Evolutionary conservation across 2,797 vertebrate genomes (phyloP), one percentile per base, ranked within the genome.

Genomic region (Microchirus variegatus): DNA sequence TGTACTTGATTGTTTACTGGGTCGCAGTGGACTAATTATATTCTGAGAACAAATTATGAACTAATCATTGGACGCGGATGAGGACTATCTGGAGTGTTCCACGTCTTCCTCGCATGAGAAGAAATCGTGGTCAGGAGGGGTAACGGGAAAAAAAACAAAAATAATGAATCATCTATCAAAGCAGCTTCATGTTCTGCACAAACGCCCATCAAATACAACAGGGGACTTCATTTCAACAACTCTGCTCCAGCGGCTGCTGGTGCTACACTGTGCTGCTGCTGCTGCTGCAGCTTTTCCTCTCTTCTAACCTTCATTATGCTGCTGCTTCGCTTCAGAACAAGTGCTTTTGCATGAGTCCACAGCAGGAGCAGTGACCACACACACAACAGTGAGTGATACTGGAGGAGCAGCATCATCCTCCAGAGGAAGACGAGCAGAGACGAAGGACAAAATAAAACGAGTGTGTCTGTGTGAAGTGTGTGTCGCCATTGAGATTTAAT

Each of bases 31-130:
- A 89, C 87, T 91, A 92, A 93, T 92, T 91, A 86, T 80, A 88
- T 89, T 88, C 85, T 79, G 75, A 91, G 90, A 93, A 91, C 89
- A 89, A 91, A 92, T 93, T 87, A 90, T 88, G 83, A 67, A 80
- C 83, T 91, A 91, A 92, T 91, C 85, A 84, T 89, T 89, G 79
- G 87, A 81, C 84, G 86, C 89, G 90, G 77, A 71, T 54, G 78
- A 77, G 86, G 76, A 73, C 78, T 78, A 80, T 82, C 83, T 80
- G 80, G 75, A 87, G 88, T 88, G 68, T 66, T 48, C 41, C 55
- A 12, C 62, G 53, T 70, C 66, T 46, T 67, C 42, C 53, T 42
- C 3, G 68, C 75, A 65, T 67, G 62, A 79, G 84, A 84, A 72
- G 35, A 64, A 75, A 82, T 81, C 75, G 81, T 82, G 86, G 86